Evolutionary conservation across 2,888 invertebrate genomes (phyloP).

Genomic region (Parascotia fuliginaria): DNA sequence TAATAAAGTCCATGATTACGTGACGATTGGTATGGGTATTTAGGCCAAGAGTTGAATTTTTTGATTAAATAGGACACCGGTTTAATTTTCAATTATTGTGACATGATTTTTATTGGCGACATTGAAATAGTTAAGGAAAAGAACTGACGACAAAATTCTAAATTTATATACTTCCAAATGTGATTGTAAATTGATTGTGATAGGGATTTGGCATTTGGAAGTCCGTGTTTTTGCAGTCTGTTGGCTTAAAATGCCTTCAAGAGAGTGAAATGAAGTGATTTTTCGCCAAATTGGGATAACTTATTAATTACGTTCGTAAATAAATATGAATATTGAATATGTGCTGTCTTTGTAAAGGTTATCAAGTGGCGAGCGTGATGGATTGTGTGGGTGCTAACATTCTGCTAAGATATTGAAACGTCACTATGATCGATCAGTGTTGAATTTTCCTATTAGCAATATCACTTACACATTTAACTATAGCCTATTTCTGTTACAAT

Average conservation of each 20-base stretch:
- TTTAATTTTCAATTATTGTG: constrained; percentile 39
- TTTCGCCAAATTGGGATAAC: no score
- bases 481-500: no score
- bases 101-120: constrained; percentile 21
- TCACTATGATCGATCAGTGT: neutral
- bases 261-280: no score
- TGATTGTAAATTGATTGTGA: no score
- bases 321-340: neutral
- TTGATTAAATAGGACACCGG: constrained; percentile 33
- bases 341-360: neutral
- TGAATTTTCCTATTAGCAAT: no score
- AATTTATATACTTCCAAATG: no score
- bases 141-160: no score
- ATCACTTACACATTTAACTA: no score
- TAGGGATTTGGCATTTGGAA: no score
- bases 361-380: neutral
- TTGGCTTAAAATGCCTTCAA: no score
- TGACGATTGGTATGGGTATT: constrained; percentile 21
- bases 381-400: neutral
- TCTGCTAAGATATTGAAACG: neutral
- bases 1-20: constrained; percentile 11
- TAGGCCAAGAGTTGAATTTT: constrained; percentile 41
- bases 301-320: no score
- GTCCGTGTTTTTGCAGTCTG: no score
- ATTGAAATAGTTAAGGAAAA: neutral